Conservation (phyloP, 2,113 vertebrate genomes). For the Monopterus albus region DNA sequence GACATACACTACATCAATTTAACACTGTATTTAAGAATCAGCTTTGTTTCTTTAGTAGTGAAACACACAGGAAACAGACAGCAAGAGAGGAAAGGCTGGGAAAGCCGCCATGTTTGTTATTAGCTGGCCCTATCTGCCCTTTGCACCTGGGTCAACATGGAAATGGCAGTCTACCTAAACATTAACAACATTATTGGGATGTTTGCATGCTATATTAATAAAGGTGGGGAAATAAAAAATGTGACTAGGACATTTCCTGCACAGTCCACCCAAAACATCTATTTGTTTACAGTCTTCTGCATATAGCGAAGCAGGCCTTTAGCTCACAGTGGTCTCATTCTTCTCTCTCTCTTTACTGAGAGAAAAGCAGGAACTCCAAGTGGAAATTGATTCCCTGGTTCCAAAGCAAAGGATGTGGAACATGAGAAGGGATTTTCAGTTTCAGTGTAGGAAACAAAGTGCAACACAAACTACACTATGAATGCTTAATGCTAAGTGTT, state of each 20-base stretch:
- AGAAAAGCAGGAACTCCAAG: constrained; percentile 59
- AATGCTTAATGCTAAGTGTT: constrained; percentile 7
- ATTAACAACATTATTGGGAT: neutral
- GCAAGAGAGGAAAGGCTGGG: constrained; percentile 69
- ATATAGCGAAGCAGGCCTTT: constrained; percentile 33
- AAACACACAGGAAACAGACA: constrained; percentile 76
- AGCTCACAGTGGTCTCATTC: constrained; percentile 60
- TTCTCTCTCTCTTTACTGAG: constrained; percentile 31
- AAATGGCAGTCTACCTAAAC: constrained; percentile 17
- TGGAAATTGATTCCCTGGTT: constrained; percentile 72
- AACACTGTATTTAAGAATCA: neutral
- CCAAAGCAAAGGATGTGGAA: constrained; percentile 73
- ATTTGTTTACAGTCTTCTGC: constrained; percentile 49
- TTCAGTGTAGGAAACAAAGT: constrained; percentile 53
- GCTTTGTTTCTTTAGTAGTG: constrained; percentile 61
- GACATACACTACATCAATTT: neutral
- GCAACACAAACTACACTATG: constrained; percentile 34
- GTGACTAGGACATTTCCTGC: neutral
- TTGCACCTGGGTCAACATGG: constrained; percentile 73
- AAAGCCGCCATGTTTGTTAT: constrained; percentile 75
- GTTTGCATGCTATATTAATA: neutral
- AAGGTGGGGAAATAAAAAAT: no score
- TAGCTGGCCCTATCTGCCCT: constrained; percentile 70
- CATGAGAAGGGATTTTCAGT: constrained; percentile 48
- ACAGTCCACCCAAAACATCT: constrained; percentile 34